phyloP scores from a whole-genome alignment of 1,140 invertebrate species.

The Himalopsyche phryganea region DNA sequence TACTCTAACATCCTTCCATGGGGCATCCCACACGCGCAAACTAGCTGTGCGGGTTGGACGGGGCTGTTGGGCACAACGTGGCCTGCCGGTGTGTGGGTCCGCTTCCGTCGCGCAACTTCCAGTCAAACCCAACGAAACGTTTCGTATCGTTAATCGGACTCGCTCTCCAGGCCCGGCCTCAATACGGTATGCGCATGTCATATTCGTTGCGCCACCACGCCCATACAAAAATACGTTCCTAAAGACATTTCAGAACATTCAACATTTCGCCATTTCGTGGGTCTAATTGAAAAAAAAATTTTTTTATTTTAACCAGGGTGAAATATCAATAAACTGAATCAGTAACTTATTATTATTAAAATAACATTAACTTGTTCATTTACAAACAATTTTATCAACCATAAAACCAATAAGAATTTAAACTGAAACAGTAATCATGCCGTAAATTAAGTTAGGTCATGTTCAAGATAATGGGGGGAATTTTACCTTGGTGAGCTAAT shows the following conservation, averaged over 20 bases:
- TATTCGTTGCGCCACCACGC: constrained; percentile 65
- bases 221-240: constrained; percentile 75
- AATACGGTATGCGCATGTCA: constrained; percentile 73
- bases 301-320: no score
- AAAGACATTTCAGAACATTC: no score
- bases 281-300: no score
- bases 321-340: no score
- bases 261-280: no score
- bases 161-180: constrained; percentile 64
- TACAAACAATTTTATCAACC: no score
- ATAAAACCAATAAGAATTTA: no score
- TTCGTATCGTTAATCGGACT: constrained; percentile 64
- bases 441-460: no score
- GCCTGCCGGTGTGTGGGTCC: constrained; percentile 67
- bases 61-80: constrained; percentile 44
- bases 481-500: constrained; percentile 30
- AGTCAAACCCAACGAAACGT: constrained; percentile 66
- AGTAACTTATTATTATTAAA: constrained; percentile 5
- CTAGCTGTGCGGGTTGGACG: constrained; percentile 32
- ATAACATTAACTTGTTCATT: no score
- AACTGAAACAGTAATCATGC: no score
- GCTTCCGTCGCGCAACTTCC: constrained; percentile 63
- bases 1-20: constrained; percentile 33
- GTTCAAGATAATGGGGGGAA: no score
- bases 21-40: constrained; percentile 29